Conservation (phyloP, 2,113 vertebrate species). For the Campylomormyrus tamandua region DNA sequence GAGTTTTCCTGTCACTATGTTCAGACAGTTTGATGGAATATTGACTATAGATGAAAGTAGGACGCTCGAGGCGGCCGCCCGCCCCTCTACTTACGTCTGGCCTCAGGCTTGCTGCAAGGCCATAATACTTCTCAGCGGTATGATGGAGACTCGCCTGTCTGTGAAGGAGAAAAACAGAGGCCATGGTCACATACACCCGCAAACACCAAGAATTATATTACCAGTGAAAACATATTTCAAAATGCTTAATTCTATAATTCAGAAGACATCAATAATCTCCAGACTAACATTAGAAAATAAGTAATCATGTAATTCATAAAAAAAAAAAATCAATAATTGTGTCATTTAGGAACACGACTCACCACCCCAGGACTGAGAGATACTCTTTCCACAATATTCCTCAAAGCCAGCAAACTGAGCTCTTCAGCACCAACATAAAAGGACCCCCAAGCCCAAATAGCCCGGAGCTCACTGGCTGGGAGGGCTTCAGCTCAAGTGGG, state of each 20-base stretch:
- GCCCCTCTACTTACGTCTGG: neutral
- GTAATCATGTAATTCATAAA: neutral
- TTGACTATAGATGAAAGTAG: neutral
- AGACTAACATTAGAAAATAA: neutral
- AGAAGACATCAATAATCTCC: neutral
- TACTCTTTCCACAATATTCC: neutral
- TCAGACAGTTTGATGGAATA: neutral
- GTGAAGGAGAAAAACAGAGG: conserved; percentile 37
- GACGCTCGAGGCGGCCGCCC: neutral
- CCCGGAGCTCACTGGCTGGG: neutral
- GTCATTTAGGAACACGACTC: neutral
- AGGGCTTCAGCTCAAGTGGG: neutral
- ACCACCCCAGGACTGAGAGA: neutral
- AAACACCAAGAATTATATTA: neutral
- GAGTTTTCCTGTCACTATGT: neutral
- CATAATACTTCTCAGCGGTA: conserved; percentile 15
- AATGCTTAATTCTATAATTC: neutral
- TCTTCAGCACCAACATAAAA: neutral
- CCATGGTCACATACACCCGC: neutral
- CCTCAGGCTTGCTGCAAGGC: conserved; percentile 9
- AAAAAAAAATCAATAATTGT: neutral
- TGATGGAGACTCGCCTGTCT: conserved; percentile 68
- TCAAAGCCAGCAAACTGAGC: neutral
- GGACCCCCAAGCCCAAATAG: neutral
- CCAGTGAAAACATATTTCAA: neutral